phyloP scores from a whole-genome alignment of 2,797 vertebrate species.

The Buphagus erythrorhynchus region DNA sequence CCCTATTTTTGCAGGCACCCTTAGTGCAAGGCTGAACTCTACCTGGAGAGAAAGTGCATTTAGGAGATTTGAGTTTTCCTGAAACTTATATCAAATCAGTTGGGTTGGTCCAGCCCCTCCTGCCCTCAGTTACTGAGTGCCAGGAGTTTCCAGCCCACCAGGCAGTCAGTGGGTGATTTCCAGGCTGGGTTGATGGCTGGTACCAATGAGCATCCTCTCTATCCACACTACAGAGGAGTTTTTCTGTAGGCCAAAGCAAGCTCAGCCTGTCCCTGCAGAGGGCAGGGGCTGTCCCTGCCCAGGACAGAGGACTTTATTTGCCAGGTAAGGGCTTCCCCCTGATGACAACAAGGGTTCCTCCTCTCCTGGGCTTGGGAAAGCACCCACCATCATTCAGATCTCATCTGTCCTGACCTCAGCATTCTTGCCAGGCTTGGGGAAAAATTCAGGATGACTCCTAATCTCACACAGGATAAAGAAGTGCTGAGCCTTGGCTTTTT shows the following conservation, averaged over 20 bases:
- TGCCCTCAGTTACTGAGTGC: neutral
- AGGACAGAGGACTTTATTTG: neutral
- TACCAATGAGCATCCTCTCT: neutral
- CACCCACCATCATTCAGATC: neutral
- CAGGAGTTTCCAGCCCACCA: neutral
- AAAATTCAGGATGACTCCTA: neutral
- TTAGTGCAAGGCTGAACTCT: neutral
- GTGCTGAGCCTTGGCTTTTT: neutral
- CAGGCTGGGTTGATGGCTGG: neutral
- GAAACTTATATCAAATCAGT: neutral
- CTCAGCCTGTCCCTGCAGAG: neutral
- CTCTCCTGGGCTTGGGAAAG: neutral
- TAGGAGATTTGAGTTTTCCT: neutral
- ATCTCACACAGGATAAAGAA: neutral
- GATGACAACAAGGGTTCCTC: neutral
- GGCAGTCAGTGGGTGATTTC: neutral
- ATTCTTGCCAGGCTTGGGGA: neutral
- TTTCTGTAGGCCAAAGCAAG: neutral
- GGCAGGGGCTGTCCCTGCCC: neutral
- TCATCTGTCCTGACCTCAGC: neutral
- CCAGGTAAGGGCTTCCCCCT: neutral
- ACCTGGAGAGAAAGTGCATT: fast-evolving
- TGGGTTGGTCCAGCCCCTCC: neutral
- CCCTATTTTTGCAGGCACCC: neutral
- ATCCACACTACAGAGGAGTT: neutral